Base-by-base conservation (phyloP, 2,113 vertebrate species). In the Nicator chloris region DNA sequence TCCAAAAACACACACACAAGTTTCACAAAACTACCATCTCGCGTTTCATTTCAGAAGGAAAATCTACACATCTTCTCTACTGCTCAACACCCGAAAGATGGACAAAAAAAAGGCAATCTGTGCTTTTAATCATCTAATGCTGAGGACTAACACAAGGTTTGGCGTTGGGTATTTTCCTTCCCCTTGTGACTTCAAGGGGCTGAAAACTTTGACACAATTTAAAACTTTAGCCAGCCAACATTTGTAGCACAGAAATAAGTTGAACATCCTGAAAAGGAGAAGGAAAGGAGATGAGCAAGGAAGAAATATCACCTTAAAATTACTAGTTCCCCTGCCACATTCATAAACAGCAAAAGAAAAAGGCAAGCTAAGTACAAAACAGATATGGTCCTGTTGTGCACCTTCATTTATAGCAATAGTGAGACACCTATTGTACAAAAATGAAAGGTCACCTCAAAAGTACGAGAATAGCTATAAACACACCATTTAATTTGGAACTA, bases 351-450 rank as follows among this genome's bases (percentile, higher is more conserved):
- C 37, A 39, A 69, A 85, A 82, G 66, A 40, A 68, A 86, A 66
- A 13, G 23, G 28, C 50, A 85, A 89, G 31, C 13, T 57, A 40
- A 47, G 24, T 35, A 59, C 53, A 57, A 84, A 95, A 61, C 8
- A 4, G 78, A 73, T 47, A 85, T 19, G 5, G 75, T 56, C 75
- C 85, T 5, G 1, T 57, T 51, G 71, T 63, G 63, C 50, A 77
- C 78, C 82, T 95, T 75, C 26, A 47, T 92, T 68, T 51, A 64
- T 78, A 64, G 92, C 95, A 88, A 88, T 44, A 96, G 95, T 95
- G 94, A 96, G 95, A 96, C 96, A 96, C 94, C 95, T 95, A 95
- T 94, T 88, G 92, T 69, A 77, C 95, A 89, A 75, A 88, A 35
- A 15, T 50, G 89, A 95, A 92, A 93, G 79, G 75, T 86, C 82